phyloP scores from a whole-genome alignment of 2,797 vertebrate species.

The Mareca penelope region DNA sequence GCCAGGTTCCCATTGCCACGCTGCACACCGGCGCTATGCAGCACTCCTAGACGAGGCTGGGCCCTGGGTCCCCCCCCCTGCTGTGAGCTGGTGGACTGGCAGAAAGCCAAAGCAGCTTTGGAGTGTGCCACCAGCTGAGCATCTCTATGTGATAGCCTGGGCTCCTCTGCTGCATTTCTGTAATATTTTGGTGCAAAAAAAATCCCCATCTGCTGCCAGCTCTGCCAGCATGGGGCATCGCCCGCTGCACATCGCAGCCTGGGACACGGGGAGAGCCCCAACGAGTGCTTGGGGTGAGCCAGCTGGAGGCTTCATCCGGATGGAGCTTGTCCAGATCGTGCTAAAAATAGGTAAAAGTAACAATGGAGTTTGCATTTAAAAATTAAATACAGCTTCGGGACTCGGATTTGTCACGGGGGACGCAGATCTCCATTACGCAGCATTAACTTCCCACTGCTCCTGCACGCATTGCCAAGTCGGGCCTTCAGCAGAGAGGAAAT shows the following conservation, averaged over 20 bases:
- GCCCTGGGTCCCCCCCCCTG: too few relatives aligned
- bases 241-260: too few relatives aligned
- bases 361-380: neutral
- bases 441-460: neutral
- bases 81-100: neutral
- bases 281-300: too few relatives aligned
- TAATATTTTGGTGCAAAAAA: neutral
- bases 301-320: neutral
- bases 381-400: neutral
- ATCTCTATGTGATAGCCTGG: neutral
- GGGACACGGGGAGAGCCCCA: neutral
- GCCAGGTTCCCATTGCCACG: neutral
- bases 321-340: neutral
- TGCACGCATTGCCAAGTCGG: neutral
- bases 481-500: neutral
- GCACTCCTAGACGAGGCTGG: rapidly evolving
- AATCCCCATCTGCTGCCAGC: neutral
- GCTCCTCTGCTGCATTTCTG: neutral
- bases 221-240: too few relatives aligned
- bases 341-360: neutral
- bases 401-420: neutral
- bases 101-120: neutral
- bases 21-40: neutral
- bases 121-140: neutral
- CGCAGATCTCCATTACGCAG: neutral